Evolutionary conservation across 1,140 invertebrate genomes (phyloP).

Genomic region (Heliconius melpomene): DNA sequence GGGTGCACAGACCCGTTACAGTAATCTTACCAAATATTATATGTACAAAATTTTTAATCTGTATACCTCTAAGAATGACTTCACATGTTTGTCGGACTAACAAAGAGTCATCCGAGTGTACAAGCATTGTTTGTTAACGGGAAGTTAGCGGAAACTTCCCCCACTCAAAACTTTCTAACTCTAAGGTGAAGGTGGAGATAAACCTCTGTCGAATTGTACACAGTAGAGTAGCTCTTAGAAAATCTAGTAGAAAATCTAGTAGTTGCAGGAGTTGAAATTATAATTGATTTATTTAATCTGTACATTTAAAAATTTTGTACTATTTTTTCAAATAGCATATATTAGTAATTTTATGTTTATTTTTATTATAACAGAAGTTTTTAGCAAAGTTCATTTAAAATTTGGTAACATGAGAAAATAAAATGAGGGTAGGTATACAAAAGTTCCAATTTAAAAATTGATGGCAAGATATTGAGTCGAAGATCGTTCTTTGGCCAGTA

Average conservation of each 20-base stretch:
- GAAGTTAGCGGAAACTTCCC: slow-evolving; percentile 37
- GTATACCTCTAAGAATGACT: slow-evolving; percentile 34
- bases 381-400: no score
- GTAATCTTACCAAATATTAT: neutral
- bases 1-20: no score
- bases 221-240: neutral
- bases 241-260: no score
- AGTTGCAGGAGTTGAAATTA: neutral
- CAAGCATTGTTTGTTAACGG: slow-evolving; percentile 38
- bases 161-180: slow-evolving; percentile 28
- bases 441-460: no score
- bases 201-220: slow-evolving; percentile 22
- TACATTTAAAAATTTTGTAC: no score
- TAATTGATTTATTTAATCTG: neutral
- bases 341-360: no score
- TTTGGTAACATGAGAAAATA: no score
- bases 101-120: slow-evolving; percentile 40
- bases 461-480: no score
- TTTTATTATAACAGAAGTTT: no score
- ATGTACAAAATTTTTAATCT: neutral
- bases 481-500: no score
- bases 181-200: slow-evolving; percentile 28
- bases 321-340: no score
- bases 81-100: slow-evolving; percentile 38
- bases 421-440: no score